Percentiles rank a stretch among this genome's conserved stretches.
Conservation (phyloP, 2,888 invertebrate genomes). For the Lymantria dispar region DNA sequence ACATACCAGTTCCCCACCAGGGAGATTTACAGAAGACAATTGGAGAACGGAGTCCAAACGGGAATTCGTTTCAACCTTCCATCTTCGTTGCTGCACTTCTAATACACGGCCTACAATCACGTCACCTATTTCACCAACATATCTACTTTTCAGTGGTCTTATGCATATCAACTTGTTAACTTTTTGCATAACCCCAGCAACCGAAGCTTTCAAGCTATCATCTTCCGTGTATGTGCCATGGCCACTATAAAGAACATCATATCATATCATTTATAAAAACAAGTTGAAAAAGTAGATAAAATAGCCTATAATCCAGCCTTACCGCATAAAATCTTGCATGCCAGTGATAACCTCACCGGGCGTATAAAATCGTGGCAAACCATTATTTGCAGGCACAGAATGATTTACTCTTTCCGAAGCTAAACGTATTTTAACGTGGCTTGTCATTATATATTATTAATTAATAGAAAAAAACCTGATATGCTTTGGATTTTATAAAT, state of each 20-base stretch:
- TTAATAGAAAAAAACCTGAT: not conserved
- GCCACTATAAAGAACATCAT: slow-evolving; percentile 84
- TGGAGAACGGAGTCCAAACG: slow-evolving; percentile 93
- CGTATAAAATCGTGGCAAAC: slow-evolving; percentile 87
- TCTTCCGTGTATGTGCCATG: slow-evolving; percentile 97
- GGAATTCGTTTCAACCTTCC: slow-evolving; percentile 98
- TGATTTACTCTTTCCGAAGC: slow-evolving; percentile 85
- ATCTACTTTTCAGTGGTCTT: slow-evolving; percentile 94
- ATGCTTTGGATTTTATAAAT: no score
- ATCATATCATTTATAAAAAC: not conserved
- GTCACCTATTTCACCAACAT: slow-evolving; percentile 97
- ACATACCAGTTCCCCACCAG: slow-evolving; percentile 96
- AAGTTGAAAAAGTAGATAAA: not conserved
- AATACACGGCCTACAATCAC: slow-evolving; percentile 97
- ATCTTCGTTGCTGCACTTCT: slow-evolving; percentile 96
- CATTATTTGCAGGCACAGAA: slow-evolving; percentile 77
- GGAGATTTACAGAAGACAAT: slow-evolving; percentile 96
- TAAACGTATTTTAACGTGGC: slow-evolving; percentile 84
- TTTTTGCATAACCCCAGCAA: slow-evolving; percentile 96
- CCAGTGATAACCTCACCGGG: slow-evolving; percentile 94
- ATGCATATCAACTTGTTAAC: slow-evolving; percentile 97
- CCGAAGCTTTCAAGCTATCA: slow-evolving; percentile 93
- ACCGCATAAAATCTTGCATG: slow-evolving; percentile 93
- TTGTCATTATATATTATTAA: slow-evolving; percentile 56
- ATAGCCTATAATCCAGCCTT: slow-evolving; percentile 22